Evolutionary conservation across 2,113 vertebrate genomes (phyloP), one percentile per base, ranked within the genome.

Genomic region (Excalfactoria chinensis): DNA sequence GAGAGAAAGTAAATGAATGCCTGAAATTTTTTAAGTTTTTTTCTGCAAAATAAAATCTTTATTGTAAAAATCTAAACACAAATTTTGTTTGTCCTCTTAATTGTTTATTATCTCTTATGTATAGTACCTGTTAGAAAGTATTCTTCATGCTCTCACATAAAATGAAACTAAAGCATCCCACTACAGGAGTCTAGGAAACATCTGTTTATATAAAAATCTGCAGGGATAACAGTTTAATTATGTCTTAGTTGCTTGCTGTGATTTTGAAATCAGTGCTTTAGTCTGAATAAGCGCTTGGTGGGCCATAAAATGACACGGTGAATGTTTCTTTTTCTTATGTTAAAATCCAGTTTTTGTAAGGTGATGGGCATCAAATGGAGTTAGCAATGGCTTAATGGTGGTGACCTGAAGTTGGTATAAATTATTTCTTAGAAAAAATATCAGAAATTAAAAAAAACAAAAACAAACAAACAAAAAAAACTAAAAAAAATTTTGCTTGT

Each of bases 161-260:
- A 95, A 95, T 96, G 79, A 95, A 96, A 96, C 90, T 95, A 93
- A 94, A 86, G 59, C 58, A 59, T 86, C 3, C 87, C 87, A 88
- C 95, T 97, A 94, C 51, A 93, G 49, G 79, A 94, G 91, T 94
- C 75, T 66, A n/a, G 28, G 14, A 72, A 82, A 64, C 16, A 55
- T 14, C 30, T 72, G 75, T 93, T 26, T 89, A 90, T 93, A 91
- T 68, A 83, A 95, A 93, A 96, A 97, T 97, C 96, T 96, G 49
- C 75, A 91, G 90, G 96, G 94, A 97, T 97, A 95, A 95, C 97
- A 96, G 94, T 97, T 97, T 97, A 97, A 97, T 97, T 97, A 97
- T 96, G 88, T 97, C 91, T 95, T 96, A 97, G 96, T 97, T 96
- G 76, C 97, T 98, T 96, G 97, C 97, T 97, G 97, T 96, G 97